Evolutionary conservation across 1,140 invertebrate genomes (phyloP).

Genomic region (Doryteuthis pealeii): DNA sequence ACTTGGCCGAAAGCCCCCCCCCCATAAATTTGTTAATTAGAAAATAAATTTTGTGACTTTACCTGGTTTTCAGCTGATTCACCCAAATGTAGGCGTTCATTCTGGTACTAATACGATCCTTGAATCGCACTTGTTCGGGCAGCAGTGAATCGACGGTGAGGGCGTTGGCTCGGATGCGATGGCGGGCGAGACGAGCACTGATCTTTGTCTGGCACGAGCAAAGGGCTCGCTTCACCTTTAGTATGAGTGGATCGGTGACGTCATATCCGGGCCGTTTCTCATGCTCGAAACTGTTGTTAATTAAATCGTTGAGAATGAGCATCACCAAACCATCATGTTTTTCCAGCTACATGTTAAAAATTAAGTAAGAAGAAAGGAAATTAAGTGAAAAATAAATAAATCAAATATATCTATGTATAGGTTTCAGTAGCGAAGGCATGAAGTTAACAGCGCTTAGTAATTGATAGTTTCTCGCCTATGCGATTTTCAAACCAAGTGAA

Average conservation of each 20-base stretch:
- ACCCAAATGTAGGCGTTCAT: slow-evolving; percentile 51
- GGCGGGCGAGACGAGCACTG: slow-evolving; percentile 42
- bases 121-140: slow-evolving; percentile 42
- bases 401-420: neutral
- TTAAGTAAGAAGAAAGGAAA: neutral
- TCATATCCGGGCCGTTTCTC: slow-evolving; percentile 31
- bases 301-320: slow-evolving; percentile 50
- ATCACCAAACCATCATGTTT: slow-evolving; percentile 38
- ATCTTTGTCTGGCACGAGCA: slow-evolving; percentile 37
- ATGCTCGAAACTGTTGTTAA: slow-evolving; percentile 46
- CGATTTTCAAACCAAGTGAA: too few relatives aligned
- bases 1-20: too few relatives aligned
- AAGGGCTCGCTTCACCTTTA: slow-evolving; percentile 42
- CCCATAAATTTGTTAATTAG: too few relatives aligned
- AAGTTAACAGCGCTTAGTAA: too few relatives aligned
- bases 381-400: neutral
- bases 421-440: too few relatives aligned
- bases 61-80: slow-evolving; percentile 49
- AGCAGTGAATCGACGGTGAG: slow-evolving; percentile 42
- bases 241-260: slow-evolving; percentile 19
- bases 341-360: slow-evolving; percentile 28
- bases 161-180: slow-evolving; percentile 42
- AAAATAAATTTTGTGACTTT: too few relatives aligned
- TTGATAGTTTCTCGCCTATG: too few relatives aligned
- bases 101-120: slow-evolving; percentile 31